Evolutionary conservation across 2,113 vertebrate genomes (phyloP), one percentile per base, ranked within the genome.

Genomic region (Toxotes chatareus): DNA sequence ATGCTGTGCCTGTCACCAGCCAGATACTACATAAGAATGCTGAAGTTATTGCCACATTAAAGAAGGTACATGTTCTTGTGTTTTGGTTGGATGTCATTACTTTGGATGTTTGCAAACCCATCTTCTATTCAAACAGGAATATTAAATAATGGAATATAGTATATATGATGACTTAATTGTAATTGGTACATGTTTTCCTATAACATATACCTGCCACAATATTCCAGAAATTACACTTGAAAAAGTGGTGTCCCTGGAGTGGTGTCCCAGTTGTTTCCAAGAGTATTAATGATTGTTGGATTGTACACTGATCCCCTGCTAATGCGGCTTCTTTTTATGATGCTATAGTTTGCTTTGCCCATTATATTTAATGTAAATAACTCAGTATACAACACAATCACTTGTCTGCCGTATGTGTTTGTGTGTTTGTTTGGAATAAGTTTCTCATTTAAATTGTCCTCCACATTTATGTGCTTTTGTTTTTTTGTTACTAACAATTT

Each of bases 1-100:
- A 96, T 27, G 94, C 94, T 0, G 94, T 99, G 23, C 97, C 97
- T 44, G 97, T 99, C 90, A 99, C 97, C 36, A 98, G 97, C 34
- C 97, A 99, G 80, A 97, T 98, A 84, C 96, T 99, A 17, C 98
- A 99, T 89, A 99, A 97, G 91, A 98, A 99, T 79, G 97, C 98
- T 0, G 98, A 99, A 0, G 96, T 99, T 69, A 99, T 99, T 85
- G 97, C 98, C 21, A 99, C 98, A 0, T 93, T 99, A 64, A 99
- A 99, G 62, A 99, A 99, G 97, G 98, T 98, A 70, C 0, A 13
- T 19, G 51, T 66, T 57, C n/a, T 12, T 61, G 2, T 36, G 21
- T 47, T 4, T 36, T 34, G 4, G 47, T 31, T 56, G 16, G 7
- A 7, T 14, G 1, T 5, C 38, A 40, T 59, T 9, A 0, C 23